Evolutionary conservation across 2,888 invertebrate species (phyloP).

Genomic region (Melikaiella ostensackeni): DNA sequence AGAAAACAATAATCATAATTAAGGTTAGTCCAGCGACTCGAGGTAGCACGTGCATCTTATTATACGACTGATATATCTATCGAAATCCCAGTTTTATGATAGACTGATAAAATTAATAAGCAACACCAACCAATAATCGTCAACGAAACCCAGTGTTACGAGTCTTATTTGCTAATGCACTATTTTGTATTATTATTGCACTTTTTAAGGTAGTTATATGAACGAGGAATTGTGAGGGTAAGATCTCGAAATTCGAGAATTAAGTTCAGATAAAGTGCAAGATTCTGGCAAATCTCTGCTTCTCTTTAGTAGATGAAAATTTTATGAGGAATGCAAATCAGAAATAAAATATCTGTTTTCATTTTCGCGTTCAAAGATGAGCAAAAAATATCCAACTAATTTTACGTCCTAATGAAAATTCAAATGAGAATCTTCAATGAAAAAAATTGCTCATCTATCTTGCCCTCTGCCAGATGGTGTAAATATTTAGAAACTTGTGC

Average conservation of each 20-base stretch:
- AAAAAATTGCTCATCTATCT: not conserved
- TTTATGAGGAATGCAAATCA: not conserved
- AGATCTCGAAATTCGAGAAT: slow-evolving; percentile 42
- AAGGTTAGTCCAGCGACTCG: slow-evolving; percentile 26
- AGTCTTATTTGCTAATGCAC: slow-evolving; percentile 25
- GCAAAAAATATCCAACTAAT: not conserved
- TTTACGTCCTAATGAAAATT: not conserved
- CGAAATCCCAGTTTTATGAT: slow-evolving; percentile 67
- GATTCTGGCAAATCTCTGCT: slow-evolving; percentile 33
- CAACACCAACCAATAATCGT: slow-evolving; percentile 49
- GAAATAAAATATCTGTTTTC: not conserved
- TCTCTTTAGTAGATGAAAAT: not conserved
- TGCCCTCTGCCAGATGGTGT: slow-evolving; percentile 4
- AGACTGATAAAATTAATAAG: slow-evolving; percentile 65
- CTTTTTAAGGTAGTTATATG: slow-evolving; percentile 19
- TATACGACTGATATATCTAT: slow-evolving; percentile 60
- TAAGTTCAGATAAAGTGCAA: slow-evolving; percentile 53
- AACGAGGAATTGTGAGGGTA: slow-evolving; percentile 39
- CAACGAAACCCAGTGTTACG: not conserved
- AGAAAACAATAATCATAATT: slow-evolving; percentile 35
- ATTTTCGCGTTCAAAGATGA: not conserved
- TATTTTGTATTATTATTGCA: slow-evolving; percentile 38
- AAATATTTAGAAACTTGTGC: slow-evolving; percentile 33
- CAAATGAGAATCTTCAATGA: not conserved
- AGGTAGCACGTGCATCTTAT: slow-evolving; percentile 51